These are phyloP conservation scores for Hypotaenidia okinawae DNA, from an alignment of 2,797 vertebrate genomes.

Conservation along the genomic window DNA sequence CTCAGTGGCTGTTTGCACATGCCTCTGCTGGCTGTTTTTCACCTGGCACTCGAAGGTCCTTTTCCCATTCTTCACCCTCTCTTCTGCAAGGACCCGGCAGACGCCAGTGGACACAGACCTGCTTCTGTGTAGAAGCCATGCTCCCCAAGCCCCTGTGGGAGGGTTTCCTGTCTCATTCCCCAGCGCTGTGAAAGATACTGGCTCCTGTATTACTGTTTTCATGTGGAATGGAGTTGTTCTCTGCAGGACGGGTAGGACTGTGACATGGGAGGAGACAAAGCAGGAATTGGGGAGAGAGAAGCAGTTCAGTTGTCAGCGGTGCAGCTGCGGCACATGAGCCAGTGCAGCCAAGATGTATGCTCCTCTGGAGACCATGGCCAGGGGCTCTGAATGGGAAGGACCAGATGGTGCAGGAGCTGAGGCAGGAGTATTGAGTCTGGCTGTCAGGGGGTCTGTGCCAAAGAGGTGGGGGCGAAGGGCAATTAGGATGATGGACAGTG, in stretches of 20 bases:
- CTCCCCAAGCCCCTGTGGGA: neutral
- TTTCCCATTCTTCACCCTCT: neutral
- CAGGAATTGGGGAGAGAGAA: neutral
- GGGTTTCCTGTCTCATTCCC: neutral
- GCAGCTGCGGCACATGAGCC: neutral
- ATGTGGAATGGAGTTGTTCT: neutral
- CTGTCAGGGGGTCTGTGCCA: neutral
- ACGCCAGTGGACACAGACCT: neutral
- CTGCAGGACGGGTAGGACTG: neutral
- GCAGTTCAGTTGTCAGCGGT: neutral
- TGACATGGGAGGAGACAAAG: neutral
- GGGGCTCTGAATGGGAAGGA: neutral
- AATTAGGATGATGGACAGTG: conserved; percentile 4
- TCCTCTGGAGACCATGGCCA: neutral
- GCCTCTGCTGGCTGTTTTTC: neutral
- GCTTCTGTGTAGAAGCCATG: neutral
- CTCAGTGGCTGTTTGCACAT: neutral
- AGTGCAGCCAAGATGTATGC: neutral
- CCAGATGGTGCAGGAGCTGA: conserved; percentile 38
- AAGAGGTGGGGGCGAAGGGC: neutral
- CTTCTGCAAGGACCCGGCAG: neutral
- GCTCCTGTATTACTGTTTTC: accelerated
- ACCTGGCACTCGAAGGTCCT: accelerated
- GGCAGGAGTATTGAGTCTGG: neutral
- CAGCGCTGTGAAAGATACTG: neutral